Conservation (phyloP, 2,888 invertebrate species). For the Hydriomena furcata region DNA sequence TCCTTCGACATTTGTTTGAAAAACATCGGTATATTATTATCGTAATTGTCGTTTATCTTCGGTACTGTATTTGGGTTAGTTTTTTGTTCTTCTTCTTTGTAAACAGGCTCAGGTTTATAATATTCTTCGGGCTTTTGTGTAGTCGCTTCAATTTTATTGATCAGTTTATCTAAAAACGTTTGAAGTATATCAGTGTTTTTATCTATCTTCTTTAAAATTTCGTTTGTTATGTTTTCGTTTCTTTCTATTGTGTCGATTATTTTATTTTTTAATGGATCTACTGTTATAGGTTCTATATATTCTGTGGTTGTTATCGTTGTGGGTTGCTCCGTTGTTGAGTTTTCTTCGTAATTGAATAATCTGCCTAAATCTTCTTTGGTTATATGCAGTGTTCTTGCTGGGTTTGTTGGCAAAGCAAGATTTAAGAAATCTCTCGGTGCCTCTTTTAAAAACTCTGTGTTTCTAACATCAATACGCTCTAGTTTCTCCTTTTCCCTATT, state of each 20-base stretch:
- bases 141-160: constrained; percentile 39
- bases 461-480: constrained; percentile 34
- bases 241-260: constrained; percentile 49
- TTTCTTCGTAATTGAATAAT: background rate
- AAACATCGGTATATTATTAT: constrained; percentile 17
- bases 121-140: constrained; percentile 8
- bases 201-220: constrained; percentile 65
- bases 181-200: constrained; percentile 62
- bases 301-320: constrained; percentile 20
- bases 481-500: constrained; percentile 54
- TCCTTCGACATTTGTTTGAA: constrained; percentile 18
- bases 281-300: constrained; percentile 20
- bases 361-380: constrained; percentile 5
- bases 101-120: background rate
- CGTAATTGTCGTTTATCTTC: too few relatives aligned
- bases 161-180: constrained; percentile 55
- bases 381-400: constrained; percentile 4
- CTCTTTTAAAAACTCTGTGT: constrained; percentile 20
- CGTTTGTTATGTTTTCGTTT: constrained; percentile 60
- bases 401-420: constrained; percentile 33
- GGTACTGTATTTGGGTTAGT: too few relatives aligned
- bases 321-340: constrained; percentile 31
- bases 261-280: constrained; percentile 28
- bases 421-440: constrained; percentile 33
- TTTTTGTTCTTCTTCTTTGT: background rate